phyloP scores from a whole-genome alignment of 2,113 vertebrate genomes.

The Arvicanthis niloticus region DNA sequence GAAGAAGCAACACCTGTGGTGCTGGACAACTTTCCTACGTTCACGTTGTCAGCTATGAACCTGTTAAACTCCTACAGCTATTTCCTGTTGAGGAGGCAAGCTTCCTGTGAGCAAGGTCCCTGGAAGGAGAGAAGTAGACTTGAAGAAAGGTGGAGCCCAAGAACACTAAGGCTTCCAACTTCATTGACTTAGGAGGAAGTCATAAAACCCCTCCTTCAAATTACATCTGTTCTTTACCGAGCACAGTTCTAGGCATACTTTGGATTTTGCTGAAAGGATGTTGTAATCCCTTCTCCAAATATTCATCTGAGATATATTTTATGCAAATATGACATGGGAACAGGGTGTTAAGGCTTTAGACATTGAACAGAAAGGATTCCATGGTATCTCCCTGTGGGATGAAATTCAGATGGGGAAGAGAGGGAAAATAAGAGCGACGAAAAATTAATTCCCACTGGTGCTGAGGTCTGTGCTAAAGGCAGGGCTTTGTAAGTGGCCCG shows the following conservation, averaged over 20 bases:
- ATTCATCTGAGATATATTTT: neutral
- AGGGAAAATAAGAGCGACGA: neutral
- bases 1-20: neutral
- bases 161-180: neutral
- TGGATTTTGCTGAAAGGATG: neutral
- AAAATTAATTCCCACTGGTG: neutral
- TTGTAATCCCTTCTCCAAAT: neutral
- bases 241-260: neutral
- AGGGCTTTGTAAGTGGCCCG: no score
- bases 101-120: neutral
- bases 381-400: neutral
- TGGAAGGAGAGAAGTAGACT: neutral
- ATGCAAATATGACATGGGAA: neutral
- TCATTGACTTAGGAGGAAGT: neutral
- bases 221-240: neutral
- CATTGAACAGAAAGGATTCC: neutral
- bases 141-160: accelerated
- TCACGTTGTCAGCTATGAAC: neutral
- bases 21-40: neutral
- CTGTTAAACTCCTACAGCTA: neutral
- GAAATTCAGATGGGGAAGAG: neutral
- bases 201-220: neutral
- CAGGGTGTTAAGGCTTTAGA: neutral
- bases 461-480: neutral
- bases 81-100: neutral